Base-by-base conservation (phyloP, 2,797 vertebrate species). In the Caiman crocodilus region DNA sequence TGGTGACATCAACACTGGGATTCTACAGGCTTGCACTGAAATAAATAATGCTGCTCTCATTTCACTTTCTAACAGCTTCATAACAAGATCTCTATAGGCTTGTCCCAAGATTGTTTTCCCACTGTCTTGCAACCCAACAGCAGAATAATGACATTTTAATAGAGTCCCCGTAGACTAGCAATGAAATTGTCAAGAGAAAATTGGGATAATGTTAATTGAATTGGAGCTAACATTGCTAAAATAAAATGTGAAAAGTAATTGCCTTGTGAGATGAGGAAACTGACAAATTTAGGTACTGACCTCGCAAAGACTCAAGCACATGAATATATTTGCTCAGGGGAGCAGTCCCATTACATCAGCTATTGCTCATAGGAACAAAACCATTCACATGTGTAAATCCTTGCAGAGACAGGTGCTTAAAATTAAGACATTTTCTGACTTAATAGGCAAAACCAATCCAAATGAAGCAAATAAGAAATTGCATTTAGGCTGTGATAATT, bases 61-160 rank as follows among this genome's bases (percentile, higher is more conserved):
- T 96, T 96, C 85, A 90, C 74, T 65, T 95, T 96, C 77, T 94
- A 95, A 94, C 87, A 84, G 88, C 90, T 96, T 96, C 94, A 94
- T 93, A 96, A 95, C 90, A 96, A 95, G 87, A 95, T 95, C 94
- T 96, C 93, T 91, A 64, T 87, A 96, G 96, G 88, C 87, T 96
- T 96, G 81, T 67, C 35, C 64, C 91, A 90, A 96, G 96, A 95
- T 96, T 96, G 94, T 97, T 96, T 97, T 95, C 90, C 89, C 83
- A 92, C 89, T 85, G 86, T 94, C 96, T 96, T 92, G 85, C 75
- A 96, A 96, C 88, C 89, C 77, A 88, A 87, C 79, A 79, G 94
- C 87, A 94, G 89, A 91, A 97, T 96, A 96, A 96, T 91, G 95
- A 96, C 94, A 96, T 96, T 95, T 97, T 96, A 97, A 97, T 96